A percentile compares a stretch with the other conserved stretches of the same genome.
These are phyloP conservation scores for Sprattus sprattus DNA, from an alignment of 2,113 vertebrate species.

Conservation along the genomic window DNA sequence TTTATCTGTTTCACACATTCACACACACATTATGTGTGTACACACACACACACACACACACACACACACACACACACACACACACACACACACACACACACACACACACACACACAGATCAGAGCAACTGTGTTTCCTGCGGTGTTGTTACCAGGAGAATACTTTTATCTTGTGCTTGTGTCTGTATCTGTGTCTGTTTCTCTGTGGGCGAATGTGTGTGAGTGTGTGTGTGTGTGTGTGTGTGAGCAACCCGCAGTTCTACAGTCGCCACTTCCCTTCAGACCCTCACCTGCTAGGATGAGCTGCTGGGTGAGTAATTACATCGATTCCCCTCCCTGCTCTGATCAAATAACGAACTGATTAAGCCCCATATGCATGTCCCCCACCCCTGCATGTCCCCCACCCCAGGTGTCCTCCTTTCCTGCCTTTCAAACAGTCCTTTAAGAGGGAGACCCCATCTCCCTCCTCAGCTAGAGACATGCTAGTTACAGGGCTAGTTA, in stretches of 20 bases:
- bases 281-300: slow-evolving; percentile 44
- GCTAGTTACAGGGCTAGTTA: neutral
- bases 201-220: too few species aligned
- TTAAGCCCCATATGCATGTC: neutral
- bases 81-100: too few species aligned
- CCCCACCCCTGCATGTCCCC: too few species aligned
- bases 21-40: too few species aligned
- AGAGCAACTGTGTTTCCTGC: too few species aligned
- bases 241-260: neutral
- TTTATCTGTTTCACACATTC: too few species aligned
- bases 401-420: neutral
- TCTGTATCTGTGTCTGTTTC: too few species aligned
- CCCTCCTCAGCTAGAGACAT: neutral
- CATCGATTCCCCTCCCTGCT: slow-evolving; percentile 43
- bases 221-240: neutral
- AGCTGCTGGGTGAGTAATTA: slow-evolving; percentile 42
- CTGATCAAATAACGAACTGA: slow-evolving; percentile 35
- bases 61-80: too few species aligned
- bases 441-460: neutral
- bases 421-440: neutral
- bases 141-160: too few species aligned
- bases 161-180: too few species aligned
- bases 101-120: too few species aligned
- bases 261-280: neutral
- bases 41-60: too few species aligned